Evolutionary conservation across 2,888 invertebrate genomes (phyloP).

Genomic region (Eristalis arbustorum): DNA sequence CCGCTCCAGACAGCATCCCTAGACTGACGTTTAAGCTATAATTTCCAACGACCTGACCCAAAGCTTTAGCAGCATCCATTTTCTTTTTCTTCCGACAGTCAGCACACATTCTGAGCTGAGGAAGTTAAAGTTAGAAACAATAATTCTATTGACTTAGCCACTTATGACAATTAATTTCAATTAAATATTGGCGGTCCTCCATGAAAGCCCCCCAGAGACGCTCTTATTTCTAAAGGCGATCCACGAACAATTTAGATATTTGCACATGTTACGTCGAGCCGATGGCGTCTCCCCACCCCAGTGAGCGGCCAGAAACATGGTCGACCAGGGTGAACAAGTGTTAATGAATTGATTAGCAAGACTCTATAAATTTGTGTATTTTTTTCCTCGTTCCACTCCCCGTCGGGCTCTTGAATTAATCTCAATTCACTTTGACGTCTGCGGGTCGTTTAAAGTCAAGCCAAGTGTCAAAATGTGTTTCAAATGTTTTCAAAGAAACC

Average conservation of each 20-base stretch:
- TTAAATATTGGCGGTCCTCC: constrained; percentile 1
- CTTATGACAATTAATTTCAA: constrained; percentile 35
- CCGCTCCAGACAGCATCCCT: background rate
- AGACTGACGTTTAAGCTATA: background rate
- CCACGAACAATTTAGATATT: background rate
- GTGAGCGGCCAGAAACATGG: constrained; percentile 2
- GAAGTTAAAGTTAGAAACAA: constrained; percentile 8
- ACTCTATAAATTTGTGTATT: constrained; percentile 4
- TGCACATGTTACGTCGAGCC: constrained; percentile 12
- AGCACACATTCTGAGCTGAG: background rate
- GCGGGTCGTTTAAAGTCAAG: constrained; percentile 20
- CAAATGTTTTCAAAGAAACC: background rate
- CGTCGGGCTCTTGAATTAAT: constrained; percentile 5
- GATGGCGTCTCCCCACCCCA: background rate
- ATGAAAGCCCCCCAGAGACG: background rate
- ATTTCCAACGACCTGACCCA: background rate
- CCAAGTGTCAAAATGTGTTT: constrained; percentile 45
- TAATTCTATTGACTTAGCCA: constrained; percentile 7
- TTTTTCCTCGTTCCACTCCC: background rate
- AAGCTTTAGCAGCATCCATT: background rate
- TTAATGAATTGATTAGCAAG: constrained; percentile 25
- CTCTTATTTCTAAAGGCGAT: constrained; percentile 18
- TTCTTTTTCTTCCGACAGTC: background rate
- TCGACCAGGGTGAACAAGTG: constrained; percentile 4
- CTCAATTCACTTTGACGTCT: constrained; percentile 35